Evolutionary conservation across 2,113 vertebrate genomes (phyloP), one percentile per base, ranked within the genome.

Genomic region (Urocynchramus pylzowi): DNA sequence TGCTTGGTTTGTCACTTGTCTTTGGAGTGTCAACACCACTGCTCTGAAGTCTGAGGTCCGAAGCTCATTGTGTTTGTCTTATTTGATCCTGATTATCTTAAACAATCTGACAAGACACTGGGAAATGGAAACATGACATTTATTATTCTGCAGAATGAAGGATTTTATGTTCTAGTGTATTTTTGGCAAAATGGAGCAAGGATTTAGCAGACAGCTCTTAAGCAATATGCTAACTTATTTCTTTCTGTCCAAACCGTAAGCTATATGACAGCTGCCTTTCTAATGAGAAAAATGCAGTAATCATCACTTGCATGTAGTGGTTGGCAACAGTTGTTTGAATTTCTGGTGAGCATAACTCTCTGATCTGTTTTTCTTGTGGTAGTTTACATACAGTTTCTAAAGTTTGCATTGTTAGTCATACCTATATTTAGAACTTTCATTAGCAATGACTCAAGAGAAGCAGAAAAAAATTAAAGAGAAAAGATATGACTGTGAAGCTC

Each of bases 361-460:
- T 97, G 88, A 97, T 98, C 96, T 97, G 75, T 96, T 98, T 98
- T 96, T 96, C 74, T 60, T 96, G 92, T 27, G 50, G 96, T 93
- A 78, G 79, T 97, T 98, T 98, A 96, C 93, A 93, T 95, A 96
- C 79, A 70, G 95, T 97, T 97, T 95, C 91, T 94, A 74, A 97
- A 96, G 96, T 97, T 96, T 93, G 96, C 96, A 92, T 96, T 95
- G 96, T 98, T 98, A 98, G 97, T 98, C 97, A 97, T 97, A 88
- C 94, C 94, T 98, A 97, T 98, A 97, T 98, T 98, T 98, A 97
- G 97, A 96, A 90, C 81, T 95, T 97, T 91, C 95, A 96, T 97
- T 96, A 97, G 39, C 82, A 26, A 95, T 95, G 96, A 95, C 65
- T 97, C 96, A 95, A 92, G 78, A 89, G 33, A 92, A 92, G 89